These are phyloP conservation scores for Lophochroa leadbeateri DNA, from an alignment of 2,113 vertebrate genomes.

Conservation along the genomic window DNA sequence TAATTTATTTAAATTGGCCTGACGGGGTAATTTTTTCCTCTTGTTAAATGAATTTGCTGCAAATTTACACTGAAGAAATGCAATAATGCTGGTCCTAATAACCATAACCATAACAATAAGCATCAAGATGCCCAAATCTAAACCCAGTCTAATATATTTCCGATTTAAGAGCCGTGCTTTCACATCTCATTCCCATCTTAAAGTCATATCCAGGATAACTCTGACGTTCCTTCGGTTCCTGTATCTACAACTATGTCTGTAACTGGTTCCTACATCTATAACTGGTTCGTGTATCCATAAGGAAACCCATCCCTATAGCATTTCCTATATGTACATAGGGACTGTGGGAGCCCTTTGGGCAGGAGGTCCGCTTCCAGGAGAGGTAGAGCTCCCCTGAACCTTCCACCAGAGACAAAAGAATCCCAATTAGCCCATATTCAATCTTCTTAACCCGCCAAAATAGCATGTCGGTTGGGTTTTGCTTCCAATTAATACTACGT, in stretches of 20 bases:
- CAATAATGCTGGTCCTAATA: background rate
- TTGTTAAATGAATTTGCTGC: background rate
- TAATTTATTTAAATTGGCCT: slow-evolving; percentile 22
- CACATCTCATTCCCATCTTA: background rate
- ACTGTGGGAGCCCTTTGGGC: background rate
- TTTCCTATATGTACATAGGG: background rate
- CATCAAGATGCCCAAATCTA: background rate
- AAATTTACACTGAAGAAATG: background rate
- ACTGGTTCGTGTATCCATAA: fast-evolving
- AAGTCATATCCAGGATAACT: background rate
- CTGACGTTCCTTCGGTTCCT: background rate
- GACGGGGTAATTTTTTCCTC: background rate
- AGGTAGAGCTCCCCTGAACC: fast-evolving
- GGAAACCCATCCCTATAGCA: background rate
- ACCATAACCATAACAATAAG: background rate
- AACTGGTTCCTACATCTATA: background rate
- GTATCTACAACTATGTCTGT: background rate
- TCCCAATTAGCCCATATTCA: background rate
- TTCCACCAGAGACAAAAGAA: background rate
- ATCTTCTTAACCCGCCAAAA: background rate
- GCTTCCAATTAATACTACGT: background rate
- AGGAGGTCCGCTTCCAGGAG: background rate
- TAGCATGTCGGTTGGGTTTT: background rate
- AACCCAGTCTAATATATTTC: background rate
- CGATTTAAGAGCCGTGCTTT: background rate